Conservation (phyloP, 2,113 vertebrate genomes). For the Serilophus lunatus region DNA sequence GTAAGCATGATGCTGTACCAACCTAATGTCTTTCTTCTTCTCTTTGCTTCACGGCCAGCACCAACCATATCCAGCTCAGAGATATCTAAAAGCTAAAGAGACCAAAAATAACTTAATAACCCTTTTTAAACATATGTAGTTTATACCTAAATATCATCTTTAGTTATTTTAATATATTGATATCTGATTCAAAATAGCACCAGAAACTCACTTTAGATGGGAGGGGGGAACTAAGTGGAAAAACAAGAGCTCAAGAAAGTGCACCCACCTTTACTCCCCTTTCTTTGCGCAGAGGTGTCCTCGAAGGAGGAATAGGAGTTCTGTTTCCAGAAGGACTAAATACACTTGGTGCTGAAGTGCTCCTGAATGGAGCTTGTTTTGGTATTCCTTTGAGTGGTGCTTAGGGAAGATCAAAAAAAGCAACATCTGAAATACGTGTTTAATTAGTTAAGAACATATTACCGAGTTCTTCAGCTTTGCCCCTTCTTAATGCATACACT, state of each 20-base stretch:
- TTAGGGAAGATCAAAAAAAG: slow-evolving; percentile 41
- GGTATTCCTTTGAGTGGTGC: slow-evolving; percentile 97
- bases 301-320: slow-evolving; percentile 87
- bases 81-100: slow-evolving; percentile 86
- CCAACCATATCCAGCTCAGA: slow-evolving; percentile 91
- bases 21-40: slow-evolving; percentile 96
- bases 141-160: background rate
- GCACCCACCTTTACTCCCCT: slow-evolving; percentile 89
- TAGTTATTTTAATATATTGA: background rate
- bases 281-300: slow-evolving; percentile 91
- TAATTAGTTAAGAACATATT: background rate
- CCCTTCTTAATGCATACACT: background rate
- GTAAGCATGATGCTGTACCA: background rate
- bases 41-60: slow-evolving; percentile 93
- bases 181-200: background rate
- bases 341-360: slow-evolving; percentile 89
- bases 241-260: background rate
- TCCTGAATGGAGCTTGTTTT: slow-evolving; percentile 93
- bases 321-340: slow-evolving; percentile 93
- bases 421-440: background rate
- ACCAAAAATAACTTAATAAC: background rate
- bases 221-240: background rate
- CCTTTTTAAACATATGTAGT: background rate
- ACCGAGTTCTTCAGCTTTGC: background rate
- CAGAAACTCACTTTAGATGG: background rate